Evolutionary conservation across 1,140 invertebrate genomes (phyloP), one percentile per base, ranked within the genome.

Genomic region (Drosophila sucinea): DNA sequence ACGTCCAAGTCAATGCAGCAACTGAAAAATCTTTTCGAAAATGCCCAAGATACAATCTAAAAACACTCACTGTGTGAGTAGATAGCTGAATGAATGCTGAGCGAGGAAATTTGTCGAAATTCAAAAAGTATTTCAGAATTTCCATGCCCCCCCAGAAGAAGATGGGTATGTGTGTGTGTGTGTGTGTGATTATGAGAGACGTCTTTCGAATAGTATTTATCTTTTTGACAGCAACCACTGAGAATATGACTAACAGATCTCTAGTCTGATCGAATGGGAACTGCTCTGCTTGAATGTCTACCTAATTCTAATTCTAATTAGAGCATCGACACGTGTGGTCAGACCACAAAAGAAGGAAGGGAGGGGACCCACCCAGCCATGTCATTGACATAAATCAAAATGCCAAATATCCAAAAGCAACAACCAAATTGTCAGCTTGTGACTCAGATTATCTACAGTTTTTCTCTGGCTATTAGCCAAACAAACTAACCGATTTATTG

Each of bases 1-100:
- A 89, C 84, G 75, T 89, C 77, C 70, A 87, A 87, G 80, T 84
- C 84, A 87, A 84, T 83, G 73, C 77, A 87, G 80, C 84, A 87
- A 87, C 84, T 87, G 84, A 89, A 87, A 81, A 81, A 64, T 74
- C 62, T 89, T 87, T 83, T 87, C 68, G 66, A 87, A 87, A 89
- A 83, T 61, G 54, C 79, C 79, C 63, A 70, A 73, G 51, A 79
- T 54, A 63, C 75, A 76, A 67, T 58, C 66, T 68, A 62, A 70
- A 75, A 17, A 47, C 44, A 47, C 23, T 10, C 44, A 69, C 47
- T 47, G 73, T 38, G 4, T 60, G 33, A 77, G 73, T 38, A 56
- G 44, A 23, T 61, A 63, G 76, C 75, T 70, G 83, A 87, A 87
- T 82, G 30, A 69, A 60, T 27, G 8, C 44, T 44, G 84, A 79